phyloP scores from a whole-genome alignment of 2,113 vertebrate species.

The Genyomyrus donnyi region DNA sequence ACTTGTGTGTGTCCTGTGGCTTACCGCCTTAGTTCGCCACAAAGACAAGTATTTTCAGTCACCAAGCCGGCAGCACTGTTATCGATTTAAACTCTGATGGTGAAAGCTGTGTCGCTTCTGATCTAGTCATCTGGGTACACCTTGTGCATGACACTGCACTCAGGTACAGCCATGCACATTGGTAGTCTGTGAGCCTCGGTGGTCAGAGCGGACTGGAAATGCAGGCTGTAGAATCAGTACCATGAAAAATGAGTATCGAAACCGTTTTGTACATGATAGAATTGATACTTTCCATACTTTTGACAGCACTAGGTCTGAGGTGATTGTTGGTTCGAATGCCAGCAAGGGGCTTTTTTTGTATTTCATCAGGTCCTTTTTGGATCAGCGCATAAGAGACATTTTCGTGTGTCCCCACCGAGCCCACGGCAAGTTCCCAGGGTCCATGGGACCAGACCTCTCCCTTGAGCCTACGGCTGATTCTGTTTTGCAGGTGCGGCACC shows the following conservation, averaged over 20 bases:
- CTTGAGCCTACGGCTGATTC: background rate
- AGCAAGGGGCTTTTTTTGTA: background rate
- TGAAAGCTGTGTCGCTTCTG: background rate
- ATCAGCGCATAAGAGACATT: background rate
- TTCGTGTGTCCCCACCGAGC: background rate
- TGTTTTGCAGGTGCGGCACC: conserved; percentile 76
- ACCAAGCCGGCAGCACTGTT: background rate
- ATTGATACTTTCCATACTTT: background rate
- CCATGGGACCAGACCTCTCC: background rate
- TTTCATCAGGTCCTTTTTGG: background rate
- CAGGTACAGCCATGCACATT: too few relatives aligned
- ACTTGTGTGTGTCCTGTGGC: background rate
- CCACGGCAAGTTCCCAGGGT: background rate
- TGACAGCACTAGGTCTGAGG: background rate
- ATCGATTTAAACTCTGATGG: background rate
- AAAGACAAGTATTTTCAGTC: background rate
- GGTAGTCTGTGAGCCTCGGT: too few relatives aligned
- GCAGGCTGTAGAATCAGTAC: too few relatives aligned
- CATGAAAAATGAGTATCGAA: background rate
- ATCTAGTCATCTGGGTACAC: too few relatives aligned
- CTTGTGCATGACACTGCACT: too few relatives aligned
- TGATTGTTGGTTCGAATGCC: background rate
- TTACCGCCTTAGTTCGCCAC: background rate
- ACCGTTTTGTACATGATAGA: background rate
- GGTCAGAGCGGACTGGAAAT: too few relatives aligned